Conservation (phyloP, 2,797 vertebrate genomes). For the Schizothorax lantsangensis region DNA sequence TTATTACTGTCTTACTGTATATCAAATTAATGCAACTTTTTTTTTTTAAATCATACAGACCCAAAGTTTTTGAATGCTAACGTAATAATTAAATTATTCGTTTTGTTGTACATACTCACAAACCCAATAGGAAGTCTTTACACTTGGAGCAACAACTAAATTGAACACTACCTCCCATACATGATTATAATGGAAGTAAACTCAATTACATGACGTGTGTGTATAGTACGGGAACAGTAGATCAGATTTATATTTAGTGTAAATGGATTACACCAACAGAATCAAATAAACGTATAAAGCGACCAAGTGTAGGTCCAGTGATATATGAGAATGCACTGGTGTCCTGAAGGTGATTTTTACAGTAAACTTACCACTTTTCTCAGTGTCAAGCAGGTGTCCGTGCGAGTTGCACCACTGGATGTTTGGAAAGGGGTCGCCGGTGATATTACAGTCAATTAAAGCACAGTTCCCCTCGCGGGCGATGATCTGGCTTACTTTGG, state of each 20-base stretch:
- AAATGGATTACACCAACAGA: background rate
- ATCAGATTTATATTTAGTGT: background rate
- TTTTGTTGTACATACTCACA: background rate
- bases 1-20: background rate
- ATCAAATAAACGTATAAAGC: background rate
- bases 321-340: background rate
- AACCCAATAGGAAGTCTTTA: background rate
- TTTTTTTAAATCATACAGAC: too few species aligned
- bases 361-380: conserved; percentile 78
- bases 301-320: background rate
- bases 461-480: conserved; percentile 92
- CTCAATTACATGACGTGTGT: background rate
- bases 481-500: conserved; percentile 87
- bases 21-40: background rate
- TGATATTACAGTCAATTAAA: conserved; percentile 93
- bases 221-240: background rate
- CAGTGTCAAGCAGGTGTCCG: conserved; percentile 82
- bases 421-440: conserved; percentile 86
- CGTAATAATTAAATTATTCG: background rate
- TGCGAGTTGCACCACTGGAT: conserved; percentile 95
- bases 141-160: background rate
- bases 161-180: background rate
- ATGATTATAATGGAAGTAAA: background rate
- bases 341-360: background rate
- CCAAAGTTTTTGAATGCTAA: background rate